A percentile compares a stretch with the other conserved stretches of the same genome.
Conservation (phyloP, 1,140 invertebrate genomes). For the Pachypsylla venusta region DNA sequence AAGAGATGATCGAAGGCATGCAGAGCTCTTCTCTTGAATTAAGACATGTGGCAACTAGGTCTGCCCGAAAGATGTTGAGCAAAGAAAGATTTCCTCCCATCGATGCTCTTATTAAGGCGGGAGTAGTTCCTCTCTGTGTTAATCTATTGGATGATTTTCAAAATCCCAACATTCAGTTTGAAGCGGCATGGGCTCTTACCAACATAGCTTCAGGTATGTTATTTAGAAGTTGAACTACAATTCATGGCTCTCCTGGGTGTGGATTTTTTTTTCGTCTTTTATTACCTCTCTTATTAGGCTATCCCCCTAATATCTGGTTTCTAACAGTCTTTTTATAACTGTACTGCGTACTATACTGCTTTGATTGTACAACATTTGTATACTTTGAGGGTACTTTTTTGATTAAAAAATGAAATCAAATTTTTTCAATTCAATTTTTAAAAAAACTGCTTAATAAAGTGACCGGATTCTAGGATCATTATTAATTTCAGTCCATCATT, state of each 20-base stretch:
- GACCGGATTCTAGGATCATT: too few relatives aligned
- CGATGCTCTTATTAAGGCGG: conserved; percentile 68
- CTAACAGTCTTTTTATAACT: too few relatives aligned
- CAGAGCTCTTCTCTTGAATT: conserved; percentile 44
- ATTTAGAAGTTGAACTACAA: too few relatives aligned
- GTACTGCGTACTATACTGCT: too few relatives aligned
- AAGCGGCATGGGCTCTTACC: conserved; percentile 94
- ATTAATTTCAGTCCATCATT: too few relatives aligned
- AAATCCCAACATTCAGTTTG: conserved; percentile 76
- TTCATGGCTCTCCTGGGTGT: conserved; percentile 70
- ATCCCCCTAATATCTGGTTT: too few relatives aligned
- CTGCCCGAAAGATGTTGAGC: conserved; percentile 78
- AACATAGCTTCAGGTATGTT: conserved; percentile 84
- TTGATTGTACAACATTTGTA: too few relatives aligned
- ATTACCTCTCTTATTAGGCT: too few relatives aligned
- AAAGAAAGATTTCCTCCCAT: conserved; percentile 89
- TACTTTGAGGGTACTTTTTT: too few relatives aligned
- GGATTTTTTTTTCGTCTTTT: conserved; percentile 16
- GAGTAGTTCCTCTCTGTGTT: conserved; percentile 73
- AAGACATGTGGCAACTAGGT: conserved; percentile 28
- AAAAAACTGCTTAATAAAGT: too few relatives aligned
- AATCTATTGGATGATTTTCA: conserved; percentile 36
- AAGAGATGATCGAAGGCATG: neutral
- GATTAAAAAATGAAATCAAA: too few relatives aligned
- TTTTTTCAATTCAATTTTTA: too few relatives aligned